phyloP scores from a whole-genome alignment of 2,797 vertebrate genomes.

The Oreochromis mossambicus region DNA sequence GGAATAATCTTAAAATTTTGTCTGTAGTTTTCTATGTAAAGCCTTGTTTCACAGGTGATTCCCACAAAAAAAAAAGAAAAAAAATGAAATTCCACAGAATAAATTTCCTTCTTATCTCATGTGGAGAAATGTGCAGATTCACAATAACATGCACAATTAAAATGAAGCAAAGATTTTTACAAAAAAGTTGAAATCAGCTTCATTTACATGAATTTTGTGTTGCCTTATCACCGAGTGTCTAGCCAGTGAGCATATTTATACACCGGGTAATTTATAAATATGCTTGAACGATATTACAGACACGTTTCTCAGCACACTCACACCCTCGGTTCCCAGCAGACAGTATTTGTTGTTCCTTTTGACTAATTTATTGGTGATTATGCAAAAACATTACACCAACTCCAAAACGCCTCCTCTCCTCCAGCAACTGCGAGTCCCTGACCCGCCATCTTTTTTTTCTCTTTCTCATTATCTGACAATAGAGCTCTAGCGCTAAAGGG shows the following conservation, averaged over 20 bases:
- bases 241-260: not conserved
- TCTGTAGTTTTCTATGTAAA: slow-evolving; percentile 15
- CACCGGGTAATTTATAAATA: not conserved
- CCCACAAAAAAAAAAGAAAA: not conserved
- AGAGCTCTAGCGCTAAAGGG: not conserved
- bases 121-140: not conserved
- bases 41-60: not conserved
- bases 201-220: not conserved
- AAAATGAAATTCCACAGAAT: not conserved
- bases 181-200: not conserved
- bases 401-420: slow-evolving; percentile 35
- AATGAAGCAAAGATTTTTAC: not conserved
- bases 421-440: not conserved
- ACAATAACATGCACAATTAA: not conserved
- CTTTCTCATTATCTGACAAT: not conserved
- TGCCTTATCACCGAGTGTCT: not conserved
- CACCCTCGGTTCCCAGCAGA: slow-evolving; percentile 35
- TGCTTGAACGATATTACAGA: not conserved
- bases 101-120: not conserved
- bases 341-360: slow-evolving; percentile 45
- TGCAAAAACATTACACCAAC: slow-evolving; percentile 39
- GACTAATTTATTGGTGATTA: slow-evolving; percentile 51
- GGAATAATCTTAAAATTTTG: slow-evolving; percentile 36
- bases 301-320: not conserved
- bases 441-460: not conserved